phyloP scores from a whole-genome alignment of 2,888 invertebrate species.

The Tenthredo distinguenda region DNA sequence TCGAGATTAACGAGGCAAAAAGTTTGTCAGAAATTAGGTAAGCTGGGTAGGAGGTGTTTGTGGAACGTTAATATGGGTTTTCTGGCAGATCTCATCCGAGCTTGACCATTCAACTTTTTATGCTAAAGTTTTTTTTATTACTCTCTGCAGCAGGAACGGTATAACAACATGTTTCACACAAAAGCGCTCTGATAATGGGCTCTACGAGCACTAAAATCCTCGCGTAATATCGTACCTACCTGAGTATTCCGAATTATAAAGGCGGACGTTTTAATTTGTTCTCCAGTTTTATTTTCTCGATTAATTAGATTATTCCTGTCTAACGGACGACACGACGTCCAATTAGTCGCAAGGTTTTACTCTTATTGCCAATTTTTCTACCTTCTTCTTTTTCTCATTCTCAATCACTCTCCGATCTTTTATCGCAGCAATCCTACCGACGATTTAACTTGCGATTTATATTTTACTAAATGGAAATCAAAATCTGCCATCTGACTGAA shows the following conservation, averaged over 20 bases:
- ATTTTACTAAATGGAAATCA: slow-evolving; percentile 1
- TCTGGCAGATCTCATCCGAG: slow-evolving; percentile 33
- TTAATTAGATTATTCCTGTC: slow-evolving; percentile 45
- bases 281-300: slow-evolving; percentile 25
- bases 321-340: slow-evolving; percentile 39
- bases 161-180: slow-evolving; percentile 33
- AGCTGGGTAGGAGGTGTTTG: slow-evolving; percentile 28
- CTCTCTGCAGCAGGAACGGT: not conserved
- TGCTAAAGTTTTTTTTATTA: not conserved
- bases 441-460: not conserved
- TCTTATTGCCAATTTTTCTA: slow-evolving; percentile 22
- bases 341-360: slow-evolving; percentile 41
- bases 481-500: not conserved
- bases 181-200: slow-evolving; percentile 17
- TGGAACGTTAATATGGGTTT: slow-evolving; percentile 40
- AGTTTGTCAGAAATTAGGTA: slow-evolving; percentile 24
- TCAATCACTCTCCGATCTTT: slow-evolving; percentile 21
- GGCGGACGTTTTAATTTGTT: slow-evolving; percentile 13
- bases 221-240: slow-evolving; percentile 16
- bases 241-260: slow-evolving; percentile 13
- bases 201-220: slow-evolving; percentile 2
- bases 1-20: slow-evolving; percentile 42
- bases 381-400: not conserved
- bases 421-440: not conserved
- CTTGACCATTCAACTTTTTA: slow-evolving; percentile 37